These are phyloP conservation scores for Xiphophorus couchianus DNA, from an alignment of 2,113 vertebrate genomes.

Conservation along the genomic window DNA sequence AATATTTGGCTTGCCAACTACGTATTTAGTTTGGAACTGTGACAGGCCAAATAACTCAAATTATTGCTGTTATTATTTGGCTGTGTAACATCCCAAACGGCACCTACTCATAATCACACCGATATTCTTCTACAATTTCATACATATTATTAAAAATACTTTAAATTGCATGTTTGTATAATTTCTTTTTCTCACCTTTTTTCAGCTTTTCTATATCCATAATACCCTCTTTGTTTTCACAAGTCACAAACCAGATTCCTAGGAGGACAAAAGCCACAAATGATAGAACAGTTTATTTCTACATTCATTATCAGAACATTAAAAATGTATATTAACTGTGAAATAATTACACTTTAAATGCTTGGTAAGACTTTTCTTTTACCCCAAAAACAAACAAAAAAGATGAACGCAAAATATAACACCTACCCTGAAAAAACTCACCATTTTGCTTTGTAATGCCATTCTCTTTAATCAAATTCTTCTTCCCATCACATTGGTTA, in stretches of 20 bases:
- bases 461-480: background rate
- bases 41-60: too few species aligned
- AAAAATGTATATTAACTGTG: too few species aligned
- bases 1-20: too few species aligned
- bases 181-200: slow-evolving; percentile 20
- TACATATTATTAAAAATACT: too few species aligned
- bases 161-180: too few species aligned
- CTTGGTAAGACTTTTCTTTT: background rate
- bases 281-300: background rate
- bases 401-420: background rate
- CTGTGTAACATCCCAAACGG: too few species aligned
- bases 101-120: too few species aligned
- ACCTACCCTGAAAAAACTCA: background rate
- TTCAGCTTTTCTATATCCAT: slow-evolving; percentile 39
- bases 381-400: background rate
- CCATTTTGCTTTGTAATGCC: background rate
- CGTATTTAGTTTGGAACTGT: too few species aligned
- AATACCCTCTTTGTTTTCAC: slow-evolving; percentile 57
- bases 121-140: too few species aligned
- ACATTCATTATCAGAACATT: background rate
- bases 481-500: background rate
- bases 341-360: background rate
- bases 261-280: background rate
- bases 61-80: too few species aligned
- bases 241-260: slow-evolving; percentile 41